Evolutionary conservation across 1,140 invertebrate species (phyloP), one percentile per base, ranked within the genome.

Genomic region (Orussus abietinus): DNA sequence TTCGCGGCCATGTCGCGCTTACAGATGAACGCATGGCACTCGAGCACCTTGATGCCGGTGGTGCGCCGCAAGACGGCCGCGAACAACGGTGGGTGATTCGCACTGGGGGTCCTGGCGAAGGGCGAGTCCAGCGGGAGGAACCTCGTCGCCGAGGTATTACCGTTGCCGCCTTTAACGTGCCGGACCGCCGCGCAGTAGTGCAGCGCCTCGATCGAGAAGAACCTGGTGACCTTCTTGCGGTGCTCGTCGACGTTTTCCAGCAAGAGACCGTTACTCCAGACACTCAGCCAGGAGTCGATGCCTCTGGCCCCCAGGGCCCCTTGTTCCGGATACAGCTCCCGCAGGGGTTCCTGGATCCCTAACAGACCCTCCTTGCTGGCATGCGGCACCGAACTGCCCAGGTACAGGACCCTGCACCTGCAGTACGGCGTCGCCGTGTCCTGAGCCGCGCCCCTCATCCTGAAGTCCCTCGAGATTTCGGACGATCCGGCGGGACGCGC

Each of bases 11-110:
- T 90, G 71, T 95, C 92, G 30, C 91, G 81, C 58, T 94, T 95
- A 72, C 95, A 98, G 55, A 99, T 93, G 70, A 99, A 99, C 17
- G 93, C 93, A 75, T 99, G 96, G 77, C 96, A 99, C 75, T 99
- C 96, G 7, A 99, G 78, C 10, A 99, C 93, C 75, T 98, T 98
- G 50, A 98, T 96, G n/a, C 96, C 96, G 5, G 90, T 90, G 3
- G 94, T 97, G 26, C 96, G 80, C 19, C 96, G 79, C 28, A 98
- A 75, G 32, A 99, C 97, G 40, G 93, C 93, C 19, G 96, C 93
- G 73, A 99, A 99, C 28, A 99, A 80, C 5, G 96, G 96, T 25
- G 96, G 96, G 67, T 95, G 90, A 62, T 91, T 87, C 36, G 85
- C 83, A 47, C 84, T 91, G 14, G 88, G 92, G 39, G 86, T 85